Percentiles rank a stretch among this genome's conserved stretches.
Evolutionary conservation across 2,888 invertebrate species (phyloP).

Genomic region (Pyrrhia umbra): DNA sequence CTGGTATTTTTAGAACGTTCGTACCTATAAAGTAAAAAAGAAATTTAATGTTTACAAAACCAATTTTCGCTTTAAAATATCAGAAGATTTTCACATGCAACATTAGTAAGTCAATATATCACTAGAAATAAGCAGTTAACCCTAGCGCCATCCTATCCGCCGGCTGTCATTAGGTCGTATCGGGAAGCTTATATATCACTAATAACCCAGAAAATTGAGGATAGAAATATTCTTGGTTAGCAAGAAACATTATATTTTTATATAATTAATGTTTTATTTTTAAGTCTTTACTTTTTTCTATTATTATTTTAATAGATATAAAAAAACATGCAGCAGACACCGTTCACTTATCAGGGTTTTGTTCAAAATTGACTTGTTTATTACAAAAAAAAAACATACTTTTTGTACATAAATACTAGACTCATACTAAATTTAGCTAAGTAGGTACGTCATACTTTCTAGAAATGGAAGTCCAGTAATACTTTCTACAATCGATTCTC

Average conservation of each 20-base stretch:
- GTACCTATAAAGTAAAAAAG: neutral
- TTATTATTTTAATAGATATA: no score
- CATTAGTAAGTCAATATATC: constrained; percentile 40
- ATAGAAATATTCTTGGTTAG: constrained; percentile 16
- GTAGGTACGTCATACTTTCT: no score
- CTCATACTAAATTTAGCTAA: no score
- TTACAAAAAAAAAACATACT: no score
- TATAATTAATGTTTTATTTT: no score
- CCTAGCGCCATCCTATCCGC: constrained; percentile 42
- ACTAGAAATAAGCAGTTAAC: constrained; percentile 47
- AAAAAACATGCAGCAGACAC: no score
- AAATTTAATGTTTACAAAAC: neutral
- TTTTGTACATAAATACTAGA: no score
- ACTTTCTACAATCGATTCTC: constrained; percentile 6
- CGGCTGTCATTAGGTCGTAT: constrained; percentile 52
- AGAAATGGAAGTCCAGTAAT: no score
- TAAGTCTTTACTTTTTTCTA: no score
- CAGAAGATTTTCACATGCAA: constrained; percentile 23
- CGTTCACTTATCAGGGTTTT: no score
- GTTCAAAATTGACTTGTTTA: no score
- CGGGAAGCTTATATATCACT: constrained; percentile 40
- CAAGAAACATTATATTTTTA: no score
- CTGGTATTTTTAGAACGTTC: neutral
- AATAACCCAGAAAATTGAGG: constrained; percentile 47
- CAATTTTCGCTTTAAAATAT: constrained; percentile 22